phyloP scores from a whole-genome alignment of 2,888 invertebrate species.

The Sabellastarte sp. region DNA sequence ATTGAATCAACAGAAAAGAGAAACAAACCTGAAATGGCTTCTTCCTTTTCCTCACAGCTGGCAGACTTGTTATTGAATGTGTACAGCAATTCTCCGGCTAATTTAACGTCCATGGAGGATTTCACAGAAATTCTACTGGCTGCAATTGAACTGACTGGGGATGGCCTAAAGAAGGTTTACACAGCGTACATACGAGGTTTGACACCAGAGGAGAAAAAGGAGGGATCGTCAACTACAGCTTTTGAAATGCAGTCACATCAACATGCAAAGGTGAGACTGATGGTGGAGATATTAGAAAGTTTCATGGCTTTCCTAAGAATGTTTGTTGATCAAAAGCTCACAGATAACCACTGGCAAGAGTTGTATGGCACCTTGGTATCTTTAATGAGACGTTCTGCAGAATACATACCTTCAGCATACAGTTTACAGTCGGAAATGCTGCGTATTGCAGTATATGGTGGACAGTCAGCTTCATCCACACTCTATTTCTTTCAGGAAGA shows the following conservation, averaged over 20 bases:
- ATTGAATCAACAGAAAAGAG: slow-evolving; percentile 12
- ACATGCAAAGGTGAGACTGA: slow-evolving; percentile 8
- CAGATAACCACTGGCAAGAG: neutral
- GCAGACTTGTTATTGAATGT: slow-evolving; percentile 38
- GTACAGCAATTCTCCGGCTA: slow-evolving; percentile 5
- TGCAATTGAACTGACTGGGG: slow-evolving; percentile 24
- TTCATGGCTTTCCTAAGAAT: slow-evolving; percentile 18
- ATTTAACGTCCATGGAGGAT: slow-evolving; percentile 7
- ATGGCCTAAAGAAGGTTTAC: slow-evolving; percentile 25
- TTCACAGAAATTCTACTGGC: slow-evolving; percentile 23
- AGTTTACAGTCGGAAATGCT: slow-evolving; percentile 75
- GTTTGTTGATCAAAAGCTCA: slow-evolving; percentile 9
- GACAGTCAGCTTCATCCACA: slow-evolving; percentile 11
- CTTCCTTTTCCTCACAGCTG: slow-evolving; percentile 68
- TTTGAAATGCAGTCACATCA: slow-evolving; percentile 5
- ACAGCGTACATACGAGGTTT: slow-evolving; percentile 50
- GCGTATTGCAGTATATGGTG: slow-evolving; percentile 72
- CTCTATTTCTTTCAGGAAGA: slow-evolving; percentile 23
- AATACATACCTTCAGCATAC: slow-evolving; percentile 66
- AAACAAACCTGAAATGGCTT: slow-evolving; percentile 10
- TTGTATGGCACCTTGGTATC: slow-evolving; percentile 59
- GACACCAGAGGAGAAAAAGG: neutral
- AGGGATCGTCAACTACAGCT: slow-evolving; percentile 2
- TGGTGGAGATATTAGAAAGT: slow-evolving; percentile 16
- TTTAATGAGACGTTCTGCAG: slow-evolving; percentile 34